Evolutionary conservation across 2,797 vertebrate genomes (phyloP), one percentile per base, ranked within the genome.

Genomic region (Danio jaintianensis): DNA sequence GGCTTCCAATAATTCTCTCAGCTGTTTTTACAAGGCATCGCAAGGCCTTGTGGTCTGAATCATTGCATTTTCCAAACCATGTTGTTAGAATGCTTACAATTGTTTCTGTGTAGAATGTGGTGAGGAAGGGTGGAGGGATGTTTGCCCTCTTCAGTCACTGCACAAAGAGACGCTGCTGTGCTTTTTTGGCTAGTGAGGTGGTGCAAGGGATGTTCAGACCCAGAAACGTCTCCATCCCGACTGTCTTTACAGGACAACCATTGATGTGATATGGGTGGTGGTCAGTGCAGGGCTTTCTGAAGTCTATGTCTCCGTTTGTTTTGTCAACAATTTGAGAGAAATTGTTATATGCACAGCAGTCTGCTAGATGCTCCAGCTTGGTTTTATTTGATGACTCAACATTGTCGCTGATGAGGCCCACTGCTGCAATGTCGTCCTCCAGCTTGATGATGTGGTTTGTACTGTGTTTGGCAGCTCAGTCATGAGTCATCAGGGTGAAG

Each of bases 351-450:
- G 40, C 20, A 62, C 62, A 69, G 61, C 55, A 75, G 11, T 66
- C 48, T 38, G 50, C 59, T 48, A 67, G 62, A 52, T 72, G 62
- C 29, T 66, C 16, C 16, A 77, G 42, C 66, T 82, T 47, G 29
- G 36, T 22, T 40, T 71, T 45, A 47, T 75, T 53, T 38, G 76
- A 29, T 38, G 47, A 74, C 52, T 83, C 63, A 79, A 56, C 13
- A 6, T 53, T 77, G 55, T 79, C 10, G 45, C 40, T 79, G 76
- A 79, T 83, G 50, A 74, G 62, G 18, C 62, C 75, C 68, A 79
- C 59, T n/a, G 29, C 61, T 71, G 69, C 62, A 10, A 62, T 82
- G 59, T 78, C 76, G 53, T 83, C 55, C 59, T 13, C 56, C 15
- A 75, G 72, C 67, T 29, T 70, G 61, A 79, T 52, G 8, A 50